Evolutionary conservation across 2,797 vertebrate species (phyloP).

Genomic region (Pangasius macronema): DNA sequence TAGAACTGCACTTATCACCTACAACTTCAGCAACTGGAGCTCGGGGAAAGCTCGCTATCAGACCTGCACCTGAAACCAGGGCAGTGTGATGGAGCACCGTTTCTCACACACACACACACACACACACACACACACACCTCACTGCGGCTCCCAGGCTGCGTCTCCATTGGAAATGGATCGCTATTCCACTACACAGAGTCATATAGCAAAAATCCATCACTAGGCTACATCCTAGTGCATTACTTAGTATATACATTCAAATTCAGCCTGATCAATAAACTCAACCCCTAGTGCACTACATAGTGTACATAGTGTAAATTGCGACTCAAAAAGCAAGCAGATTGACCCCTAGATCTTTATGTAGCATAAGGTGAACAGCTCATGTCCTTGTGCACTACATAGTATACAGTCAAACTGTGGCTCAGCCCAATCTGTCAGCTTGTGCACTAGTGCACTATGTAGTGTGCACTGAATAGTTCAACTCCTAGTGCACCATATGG

Average conservation of each 20-base stretch:
- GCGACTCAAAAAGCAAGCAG: too few species aligned
- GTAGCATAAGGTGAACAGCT: background rate
- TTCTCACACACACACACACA: background rate
- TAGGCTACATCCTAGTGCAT: background rate
- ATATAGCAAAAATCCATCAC: background rate
- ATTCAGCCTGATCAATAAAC: background rate
- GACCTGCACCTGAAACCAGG: constrained; percentile 3
- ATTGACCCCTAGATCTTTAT: background rate
- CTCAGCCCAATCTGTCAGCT: background rate
- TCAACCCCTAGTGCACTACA: background rate
- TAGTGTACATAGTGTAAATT: too few species aligned
- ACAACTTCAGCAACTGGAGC: constrained; percentile 4
- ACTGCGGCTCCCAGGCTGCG: background rate
- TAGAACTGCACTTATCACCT: constrained; percentile 28
- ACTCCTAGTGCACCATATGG: background rate
- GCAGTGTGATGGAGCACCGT: background rate
- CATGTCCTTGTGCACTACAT: background rate
- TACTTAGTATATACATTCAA: background rate
- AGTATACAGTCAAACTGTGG: background rate
- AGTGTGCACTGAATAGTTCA: background rate
- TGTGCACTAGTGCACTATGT: background rate
- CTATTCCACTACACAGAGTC: too few species aligned
- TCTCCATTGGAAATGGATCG: background rate
- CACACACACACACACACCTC: background rate
- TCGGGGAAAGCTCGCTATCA: background rate